Evolutionary conservation across 2,797 vertebrate genomes (phyloP), one percentile per base, ranked within the genome.

Genomic region (Clarias pachynema): DNA sequence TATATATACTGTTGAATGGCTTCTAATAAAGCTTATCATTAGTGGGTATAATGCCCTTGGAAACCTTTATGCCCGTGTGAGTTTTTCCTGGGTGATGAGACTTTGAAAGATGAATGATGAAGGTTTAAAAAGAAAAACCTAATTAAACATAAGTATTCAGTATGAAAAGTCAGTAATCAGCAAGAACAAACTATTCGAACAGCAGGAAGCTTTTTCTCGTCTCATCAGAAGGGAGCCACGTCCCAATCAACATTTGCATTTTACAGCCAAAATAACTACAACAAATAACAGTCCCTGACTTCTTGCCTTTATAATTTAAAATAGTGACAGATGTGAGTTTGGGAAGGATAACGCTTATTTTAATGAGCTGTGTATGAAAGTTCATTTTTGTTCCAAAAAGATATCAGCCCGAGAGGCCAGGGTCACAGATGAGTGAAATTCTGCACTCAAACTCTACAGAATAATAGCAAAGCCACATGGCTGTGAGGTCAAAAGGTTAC

Each of bases 341-440:
- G 22, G 22, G 4, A 66, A 66, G 4, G n/a, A 53, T 49, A 60
- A 26, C 37, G 2, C 60, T 56, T 68, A 53, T 65, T 75, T 73
- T 65, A 72, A 60, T 53, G 40, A 31, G 70, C 20, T 40, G 8
- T 66, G n/a, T 18, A 29, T 24, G 24, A 26, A 59, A 79, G 60
- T 70, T 26, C 7, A 37, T 77, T 60, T 59, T 24, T 60, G 18
- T 60, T 49, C 77, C 37, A 66, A 37, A n/a, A 49, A 60, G 22
- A 66, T 84, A 34, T 65, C 7, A 66, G 26, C 26, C 60, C 8
- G 59, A 75, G 24, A 59, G 63, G n/a, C 56, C n/a, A 65, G 69
- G 82, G 81, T 90, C 62, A 86, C 79, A 70, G 63, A 82, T 56
- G 68, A 37, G 26, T 59, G 66, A 79, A 63, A 72, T 44, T 22